A percentile compares a stretch with the other conserved stretches of the same genome.
Conservation (phyloP, 2,797 vertebrate species). For the Alosa sapidissima region DNA sequence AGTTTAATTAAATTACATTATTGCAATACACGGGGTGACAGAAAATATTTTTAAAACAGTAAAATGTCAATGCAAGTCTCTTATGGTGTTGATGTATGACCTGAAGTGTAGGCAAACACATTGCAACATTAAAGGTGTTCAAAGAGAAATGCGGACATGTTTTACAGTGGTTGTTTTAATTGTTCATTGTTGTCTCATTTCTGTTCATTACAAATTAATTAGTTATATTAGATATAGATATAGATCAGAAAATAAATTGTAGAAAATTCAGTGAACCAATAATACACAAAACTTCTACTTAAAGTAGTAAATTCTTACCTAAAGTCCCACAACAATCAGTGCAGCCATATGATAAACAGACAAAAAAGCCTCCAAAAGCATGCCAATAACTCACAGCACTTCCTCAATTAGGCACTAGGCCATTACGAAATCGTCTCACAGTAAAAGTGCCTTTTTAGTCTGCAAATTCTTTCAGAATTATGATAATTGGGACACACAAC, state of each 20-base stretch:
- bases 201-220: neutral
- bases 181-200: neutral
- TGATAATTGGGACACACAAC: neutral
- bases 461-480: neutral
- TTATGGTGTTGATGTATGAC: too few species aligned
- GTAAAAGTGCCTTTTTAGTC: neutral
- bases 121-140: neutral
- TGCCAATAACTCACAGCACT: neutral
- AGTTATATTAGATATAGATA: neutral
- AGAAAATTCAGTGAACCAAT: neutral
- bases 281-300: too few species aligned
- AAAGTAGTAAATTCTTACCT: too few species aligned
- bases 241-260: neutral
- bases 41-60: too few species aligned
- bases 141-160: neutral
- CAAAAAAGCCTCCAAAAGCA: neutral
- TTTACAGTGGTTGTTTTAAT: slow-evolving; percentile 24
- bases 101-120: too few species aligned
- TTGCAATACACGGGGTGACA: too few species aligned
- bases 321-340: neutral
- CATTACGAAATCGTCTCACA: neutral
- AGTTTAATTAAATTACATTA: too few species aligned
- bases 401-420: neutral
- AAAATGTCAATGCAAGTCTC: too few species aligned
- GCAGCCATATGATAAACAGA: neutral